Base-by-base conservation (phyloP, 1,140 invertebrate species). In the Physella acuta region DNA sequence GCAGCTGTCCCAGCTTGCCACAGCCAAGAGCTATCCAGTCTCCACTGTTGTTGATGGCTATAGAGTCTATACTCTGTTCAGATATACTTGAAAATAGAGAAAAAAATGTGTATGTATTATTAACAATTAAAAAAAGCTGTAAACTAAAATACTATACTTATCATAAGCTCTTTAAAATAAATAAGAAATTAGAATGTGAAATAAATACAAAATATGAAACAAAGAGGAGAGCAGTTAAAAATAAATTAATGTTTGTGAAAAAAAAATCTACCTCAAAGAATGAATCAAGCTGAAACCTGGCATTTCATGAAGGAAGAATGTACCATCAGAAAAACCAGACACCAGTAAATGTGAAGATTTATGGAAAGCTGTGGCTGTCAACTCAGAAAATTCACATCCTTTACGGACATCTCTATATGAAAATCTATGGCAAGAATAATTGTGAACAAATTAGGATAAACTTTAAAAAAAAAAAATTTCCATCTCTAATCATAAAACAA, bases 251-350 rank as follows among this genome's bases (percentile, higher is more conserved):
- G n/a, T n/a, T n/a, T n/a, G n/a, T n/a, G n/a, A n/a, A 61, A 44
- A 16, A 11, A 34, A 24, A 64, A 55, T 61, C 71, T 85, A 90
- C 89, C 87, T 90, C 4, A 98, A 86, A 2, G 93, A 94, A 86
- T 98, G 94, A 66, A 98, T 94, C 65, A 95, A 85, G 81, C 91
- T 95, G 30, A 94, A 92, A 49, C 95, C 93, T 5, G 95, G 95
- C 86, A 98, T 89, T 84, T 98, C 94, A 77, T 97, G 92, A 0
- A 99, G 86, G 78, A 92, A 92, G 85, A 98, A 98, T 20, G 89
- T 85, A 11, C 94, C 94, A 81, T 89, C 91, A 34, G 88, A 90
- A 77, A 92, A 95, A 11, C 92, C 93, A 66, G 91, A 90, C 0
- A 95, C 90, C 49, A 98, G 85, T 64, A 98, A 89, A 80, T 91